These are phyloP conservation scores for Leistus spinibarbis DNA, from an alignment of 2,888 invertebrate species.

Conservation along the genomic window DNA sequence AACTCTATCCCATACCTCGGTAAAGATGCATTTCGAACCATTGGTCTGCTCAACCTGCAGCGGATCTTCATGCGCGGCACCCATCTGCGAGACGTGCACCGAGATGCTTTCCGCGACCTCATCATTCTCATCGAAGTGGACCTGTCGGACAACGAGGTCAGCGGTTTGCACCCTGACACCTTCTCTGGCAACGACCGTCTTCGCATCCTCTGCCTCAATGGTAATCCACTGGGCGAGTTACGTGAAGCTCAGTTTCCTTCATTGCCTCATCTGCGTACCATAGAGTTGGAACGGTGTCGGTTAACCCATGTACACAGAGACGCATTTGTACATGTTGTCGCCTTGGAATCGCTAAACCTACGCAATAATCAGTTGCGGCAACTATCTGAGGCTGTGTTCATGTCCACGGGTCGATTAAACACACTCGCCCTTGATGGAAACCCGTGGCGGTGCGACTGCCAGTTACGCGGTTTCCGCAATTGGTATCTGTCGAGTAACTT, in stretches of 20 bases:
- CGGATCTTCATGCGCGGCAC: conserved; percentile 79
- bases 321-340: conserved; percentile 76
- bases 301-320: conserved; percentile 75
- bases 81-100: conserved; percentile 75
- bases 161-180: conserved; percentile 75
- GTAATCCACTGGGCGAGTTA: conserved; percentile 79
- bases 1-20: conserved; percentile 78
- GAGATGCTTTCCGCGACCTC: conserved; percentile 85
- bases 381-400: conserved; percentile 69
- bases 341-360: conserved; percentile 77
- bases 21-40: conserved; percentile 77
- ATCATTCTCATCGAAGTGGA: conserved; percentile 87
- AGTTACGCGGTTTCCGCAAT: conserved; percentile 79
- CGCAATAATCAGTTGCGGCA: conserved; percentile 80
- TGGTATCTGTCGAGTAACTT: conserved; percentile 84
- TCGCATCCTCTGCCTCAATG: conserved; percentile 76
- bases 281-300: conserved; percentile 82
- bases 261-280: conserved; percentile 77
- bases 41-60: conserved; percentile 83
- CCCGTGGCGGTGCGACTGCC: conserved; percentile 91
- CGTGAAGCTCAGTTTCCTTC: conserved; percentile 80
- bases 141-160: conserved; percentile 80
- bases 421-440: conserved; percentile 82
- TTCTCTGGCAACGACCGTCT: conserved; percentile 85
- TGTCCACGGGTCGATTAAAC: conserved; percentile 78